Percentiles rank a stretch among this genome's conserved stretches.
phyloP scores from a whole-genome alignment of 2,888 invertebrate species.

The Coremacera marginata region DNA sequence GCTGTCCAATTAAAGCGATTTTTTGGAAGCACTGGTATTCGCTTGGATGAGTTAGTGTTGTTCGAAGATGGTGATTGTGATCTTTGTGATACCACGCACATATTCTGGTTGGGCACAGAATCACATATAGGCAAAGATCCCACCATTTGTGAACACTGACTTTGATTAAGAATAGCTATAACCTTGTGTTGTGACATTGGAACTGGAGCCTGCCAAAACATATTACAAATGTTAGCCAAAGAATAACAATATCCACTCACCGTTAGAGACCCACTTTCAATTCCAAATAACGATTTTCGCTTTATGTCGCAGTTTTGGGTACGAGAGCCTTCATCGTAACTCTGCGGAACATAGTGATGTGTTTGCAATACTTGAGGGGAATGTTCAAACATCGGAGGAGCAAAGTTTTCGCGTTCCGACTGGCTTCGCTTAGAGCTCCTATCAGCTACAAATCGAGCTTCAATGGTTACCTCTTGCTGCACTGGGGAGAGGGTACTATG shows the following conservation, averaged over 20 bases:
- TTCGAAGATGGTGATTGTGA: not conserved
- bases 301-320: slow-evolving; percentile 9
- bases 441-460: slow-evolving; percentile 17
- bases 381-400: not conserved
- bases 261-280: not conserved
- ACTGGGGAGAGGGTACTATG: slow-evolving; percentile 16
- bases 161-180: slow-evolving; percentile 17
- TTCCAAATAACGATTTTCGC: not conserved
- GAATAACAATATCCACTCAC: not conserved
- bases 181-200: slow-evolving; percentile 13
- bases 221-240: not conserved
- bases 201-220: not conserved
- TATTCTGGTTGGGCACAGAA: not conserved
- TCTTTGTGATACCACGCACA: not conserved
- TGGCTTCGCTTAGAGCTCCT: not conserved
- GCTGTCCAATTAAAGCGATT: slow-evolving; percentile 36
- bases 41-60: not conserved
- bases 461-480: slow-evolving; percentile 27
- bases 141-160: slow-evolving; percentile 25
- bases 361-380: not conserved
- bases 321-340: slow-evolving; percentile 13
- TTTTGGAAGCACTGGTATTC: not conserved
- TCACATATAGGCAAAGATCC: not conserved
- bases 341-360: not conserved
- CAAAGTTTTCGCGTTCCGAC: slow-evolving; percentile 9